Base-by-base conservation (phyloP, 2,113 vertebrate genomes). In the Oncorhynchus gorbuscha region DNA sequence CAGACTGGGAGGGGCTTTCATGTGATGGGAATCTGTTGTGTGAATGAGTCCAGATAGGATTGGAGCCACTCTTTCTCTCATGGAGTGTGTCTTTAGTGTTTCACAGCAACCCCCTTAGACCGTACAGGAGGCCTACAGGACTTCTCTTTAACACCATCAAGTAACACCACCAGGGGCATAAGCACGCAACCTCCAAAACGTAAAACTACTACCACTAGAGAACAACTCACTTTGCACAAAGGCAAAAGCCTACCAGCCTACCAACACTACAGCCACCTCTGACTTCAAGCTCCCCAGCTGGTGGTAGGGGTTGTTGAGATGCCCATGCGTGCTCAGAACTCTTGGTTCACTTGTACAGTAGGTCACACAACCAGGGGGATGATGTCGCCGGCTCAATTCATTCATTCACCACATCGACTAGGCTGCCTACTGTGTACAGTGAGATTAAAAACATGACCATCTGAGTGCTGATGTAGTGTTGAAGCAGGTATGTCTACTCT, bases 371-470 rank as follows among this genome's bases (percentile, higher is more conserved):
- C 71, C 48, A 35, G 70, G 64, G 61, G 49, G 70, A 72, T 28
- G n/a, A 66, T 51, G 26, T 35, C 16, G 20, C 7, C 6, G 7
- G 8, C 45, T 68, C 24, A 67, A 67, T 67, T 4, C 16, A 32
- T 18, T 64, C 39, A 68, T 78, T 78, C 76, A 78, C 61, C 71
- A 48, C 26, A 28, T 30, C 3, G 24, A 45, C 68, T 48, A 30
- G 45, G 4, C 72, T 39, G 39, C 73, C 20, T 24, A 45, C 32
- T 28, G 66, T 45, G 9, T 0, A 45, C 39, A 45, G 39, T 16
- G 22, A 35, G 73, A 28, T 67, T 35, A 28, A 67, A 75, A 67
- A 48, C 71, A 72, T 18, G 22, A 73, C 55, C 45, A 12, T 70
- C n/a, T 49, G 32, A 70, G 28, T 24, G 4, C 69, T n/a, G 11